Evolutionary conservation across 1,140 invertebrate genomes (phyloP).

Genomic region (Melanaphis sacchari): DNA sequence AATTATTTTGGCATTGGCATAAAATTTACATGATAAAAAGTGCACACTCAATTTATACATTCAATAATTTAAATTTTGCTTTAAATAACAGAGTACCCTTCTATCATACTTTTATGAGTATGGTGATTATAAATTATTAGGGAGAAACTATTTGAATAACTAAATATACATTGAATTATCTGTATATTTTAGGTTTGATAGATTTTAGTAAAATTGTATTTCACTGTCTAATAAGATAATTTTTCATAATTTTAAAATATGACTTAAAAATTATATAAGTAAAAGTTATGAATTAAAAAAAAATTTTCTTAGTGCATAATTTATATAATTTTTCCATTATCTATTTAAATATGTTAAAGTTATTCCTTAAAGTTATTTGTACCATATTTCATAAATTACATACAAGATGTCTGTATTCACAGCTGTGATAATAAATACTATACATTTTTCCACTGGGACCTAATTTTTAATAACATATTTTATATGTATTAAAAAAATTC

Average conservation of each 20-base stretch:
- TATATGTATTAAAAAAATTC: neutral
- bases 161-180: neutral
- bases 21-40: neutral
- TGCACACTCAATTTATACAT: neutral
- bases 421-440: slow-evolving; percentile 31
- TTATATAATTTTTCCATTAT: neutral
- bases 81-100: neutral
- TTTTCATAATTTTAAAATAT: neutral
- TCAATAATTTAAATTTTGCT: neutral
- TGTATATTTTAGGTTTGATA: neutral
- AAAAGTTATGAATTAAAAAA: neutral
- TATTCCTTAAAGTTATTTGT: neutral
- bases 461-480: slow-evolving; percentile 32
- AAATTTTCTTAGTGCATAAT: neutral
- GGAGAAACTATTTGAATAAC: neutral
- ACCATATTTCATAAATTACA: slow-evolving; percentile 29
- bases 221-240: neutral
- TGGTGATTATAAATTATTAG: neutral
- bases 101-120: neutral
- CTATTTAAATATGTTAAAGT: neutral
- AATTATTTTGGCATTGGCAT: neutral
- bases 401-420: slow-evolving; percentile 15
- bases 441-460: neutral
- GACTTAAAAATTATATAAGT: neutral
- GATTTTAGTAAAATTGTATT: neutral